Percentiles rank a stretch among this genome's conserved stretches.
Evolutionary conservation across 2,888 invertebrate species (phyloP).

Genomic region (Drosophila multiciliata): DNA sequence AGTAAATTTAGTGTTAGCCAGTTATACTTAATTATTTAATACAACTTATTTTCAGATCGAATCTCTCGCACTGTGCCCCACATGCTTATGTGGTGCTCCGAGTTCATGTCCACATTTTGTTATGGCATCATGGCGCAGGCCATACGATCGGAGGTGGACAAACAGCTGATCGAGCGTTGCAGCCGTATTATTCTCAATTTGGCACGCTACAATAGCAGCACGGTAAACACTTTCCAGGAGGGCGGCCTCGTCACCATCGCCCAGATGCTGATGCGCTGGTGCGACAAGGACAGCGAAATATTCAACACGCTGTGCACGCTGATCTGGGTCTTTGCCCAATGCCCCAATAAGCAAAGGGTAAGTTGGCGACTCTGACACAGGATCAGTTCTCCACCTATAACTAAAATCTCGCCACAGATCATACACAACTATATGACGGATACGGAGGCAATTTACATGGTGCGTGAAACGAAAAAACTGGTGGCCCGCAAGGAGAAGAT

Average conservation of each 20-base stretch:
- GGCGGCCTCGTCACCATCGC: constrained; percentile 87
- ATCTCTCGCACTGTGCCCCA: constrained; percentile 84
- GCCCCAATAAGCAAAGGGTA: constrained; percentile 82
- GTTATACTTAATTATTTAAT: background rate
- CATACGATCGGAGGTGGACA: constrained; percentile 85
- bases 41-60: constrained; percentile 70
- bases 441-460: constrained; percentile 83
- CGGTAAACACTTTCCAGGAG: constrained; percentile 87
- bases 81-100: constrained; percentile 81
- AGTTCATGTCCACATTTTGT: constrained; percentile 84
- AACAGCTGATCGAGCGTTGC: constrained; percentile 84
- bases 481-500: constrained; percentile 85
- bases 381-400: background rate
- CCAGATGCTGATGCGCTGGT: constrained; percentile 88
- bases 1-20: constrained; percentile 10
- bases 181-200: constrained; percentile 88
- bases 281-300: constrained; percentile 88
- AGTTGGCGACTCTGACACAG: background rate
- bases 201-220: constrained; percentile 87
- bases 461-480: constrained; percentile 84
- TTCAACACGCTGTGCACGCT: constrained; percentile 89
- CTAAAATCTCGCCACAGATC: constrained; percentile 68
- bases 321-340: constrained; percentile 88
- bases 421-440: constrained; percentile 84
- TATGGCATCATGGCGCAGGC: constrained; percentile 85